A percentile compares a stretch with the other conserved stretches of the same genome.
Conservation (phyloP, 2,888 invertebrate species). For the Papilio demoleus region DNA sequence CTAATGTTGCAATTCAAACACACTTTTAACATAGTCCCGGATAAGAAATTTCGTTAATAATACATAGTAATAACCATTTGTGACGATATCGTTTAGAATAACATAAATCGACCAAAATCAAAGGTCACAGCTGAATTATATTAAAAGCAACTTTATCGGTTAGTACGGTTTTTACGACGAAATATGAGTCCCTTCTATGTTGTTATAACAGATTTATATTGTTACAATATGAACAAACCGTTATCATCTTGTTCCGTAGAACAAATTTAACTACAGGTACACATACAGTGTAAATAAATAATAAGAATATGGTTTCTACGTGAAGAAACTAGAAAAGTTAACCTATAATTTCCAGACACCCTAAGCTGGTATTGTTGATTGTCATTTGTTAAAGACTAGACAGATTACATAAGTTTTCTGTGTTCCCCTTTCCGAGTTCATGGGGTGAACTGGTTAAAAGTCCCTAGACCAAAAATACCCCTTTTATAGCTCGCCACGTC, state of each 20-base stretch:
- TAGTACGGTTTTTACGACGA: too few relatives aligned
- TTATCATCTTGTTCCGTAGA: neutral
- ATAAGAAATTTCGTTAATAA: neutral
- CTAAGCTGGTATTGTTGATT: neutral
- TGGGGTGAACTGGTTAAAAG: constrained; percentile 14
- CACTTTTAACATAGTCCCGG: neutral
- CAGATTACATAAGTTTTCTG: neutral
- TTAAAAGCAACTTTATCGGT: too few relatives aligned
- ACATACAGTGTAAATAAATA: neutral
- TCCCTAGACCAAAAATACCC: constrained; percentile 15
- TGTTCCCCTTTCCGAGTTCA: neutral
- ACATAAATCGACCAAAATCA: too few relatives aligned
- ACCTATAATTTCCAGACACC: constrained; percentile 12
- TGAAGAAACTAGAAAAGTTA: neutral
- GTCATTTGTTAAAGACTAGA: neutral
- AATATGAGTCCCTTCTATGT: too few relatives aligned
- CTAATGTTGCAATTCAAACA: constrained; percentile 21
- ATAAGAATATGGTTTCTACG: neutral
- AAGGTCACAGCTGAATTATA: too few relatives aligned
- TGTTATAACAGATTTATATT: too few relatives aligned
- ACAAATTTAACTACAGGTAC: neutral
- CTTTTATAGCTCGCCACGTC: constrained; percentile 46
- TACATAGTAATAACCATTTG: neutral
- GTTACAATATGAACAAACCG: too few relatives aligned
- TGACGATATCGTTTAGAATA: too few relatives aligned